Conservation (phyloP, 2,888 invertebrate genomes). For the Stenotaenia linearis region DNA sequence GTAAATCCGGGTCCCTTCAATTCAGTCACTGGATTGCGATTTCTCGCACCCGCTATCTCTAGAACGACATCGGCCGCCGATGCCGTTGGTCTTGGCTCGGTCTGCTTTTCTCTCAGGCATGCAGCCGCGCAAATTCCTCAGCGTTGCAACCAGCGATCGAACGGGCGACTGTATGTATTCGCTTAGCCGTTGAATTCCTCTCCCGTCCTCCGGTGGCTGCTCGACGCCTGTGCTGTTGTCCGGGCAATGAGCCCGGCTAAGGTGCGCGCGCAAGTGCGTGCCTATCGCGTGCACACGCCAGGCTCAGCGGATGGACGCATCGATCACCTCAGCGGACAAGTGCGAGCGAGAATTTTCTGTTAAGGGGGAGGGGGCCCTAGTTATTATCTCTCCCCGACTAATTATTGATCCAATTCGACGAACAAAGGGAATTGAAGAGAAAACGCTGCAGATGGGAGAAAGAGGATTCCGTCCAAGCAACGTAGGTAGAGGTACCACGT, state of each 20-base stretch:
- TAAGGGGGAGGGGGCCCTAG: not conserved
- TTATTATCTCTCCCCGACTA: conserved; percentile 14
- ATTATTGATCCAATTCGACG: conserved; percentile 23
- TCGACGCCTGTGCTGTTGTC: conserved; percentile 20
- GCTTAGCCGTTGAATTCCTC: not conserved
- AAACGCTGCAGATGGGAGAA: not conserved
- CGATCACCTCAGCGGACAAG: conserved; percentile 24
- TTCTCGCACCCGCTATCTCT: not conserved
- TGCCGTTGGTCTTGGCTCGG: not conserved
- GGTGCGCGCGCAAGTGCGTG: conserved; percentile 19
- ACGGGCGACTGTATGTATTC: not conserved
- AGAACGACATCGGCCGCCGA: not conserved
- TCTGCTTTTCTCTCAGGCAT: conserved; percentile 3
- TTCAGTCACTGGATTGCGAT: not conserved
- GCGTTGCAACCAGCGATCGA: not conserved
- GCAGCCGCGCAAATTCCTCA: conserved; percentile 17
- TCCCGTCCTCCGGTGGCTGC: conserved; percentile 1
- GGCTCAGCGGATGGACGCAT: conserved; percentile 23
- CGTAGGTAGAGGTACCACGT: not conserved
- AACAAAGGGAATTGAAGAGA: conserved; percentile 18
- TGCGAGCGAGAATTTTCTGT: not conserved
- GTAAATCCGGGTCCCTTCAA: not conserved
- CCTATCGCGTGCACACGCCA: conserved; percentile 24
- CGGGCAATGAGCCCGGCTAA: conserved; percentile 5
- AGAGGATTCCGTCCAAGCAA: not conserved